phyloP scores from a whole-genome alignment of 2,797 vertebrate species.

The Alosa sapidissima region DNA sequence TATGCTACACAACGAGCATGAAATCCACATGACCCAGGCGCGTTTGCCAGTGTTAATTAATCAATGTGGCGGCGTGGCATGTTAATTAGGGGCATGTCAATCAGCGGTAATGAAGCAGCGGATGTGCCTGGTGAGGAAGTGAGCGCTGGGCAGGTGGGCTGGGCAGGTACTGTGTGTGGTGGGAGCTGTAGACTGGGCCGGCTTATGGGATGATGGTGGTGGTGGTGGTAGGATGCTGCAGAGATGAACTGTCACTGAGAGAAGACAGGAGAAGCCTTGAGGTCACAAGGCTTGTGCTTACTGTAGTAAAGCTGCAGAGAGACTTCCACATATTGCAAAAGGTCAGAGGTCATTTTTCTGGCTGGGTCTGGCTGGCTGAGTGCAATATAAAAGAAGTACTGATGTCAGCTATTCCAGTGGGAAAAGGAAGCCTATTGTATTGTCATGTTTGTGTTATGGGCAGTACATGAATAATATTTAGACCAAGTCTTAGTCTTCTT shows the following conservation, averaged over 20 bases:
- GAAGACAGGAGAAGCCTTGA: background rate
- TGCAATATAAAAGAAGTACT: too few relatives aligned
- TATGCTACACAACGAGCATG: constrained; percentile 2
- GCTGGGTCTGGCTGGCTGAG: too few relatives aligned
- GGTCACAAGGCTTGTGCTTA: too few relatives aligned
- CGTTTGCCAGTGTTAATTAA: constrained; percentile 17
- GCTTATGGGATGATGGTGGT: background rate
- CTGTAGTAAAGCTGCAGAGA: too few relatives aligned
- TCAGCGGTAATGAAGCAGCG: constrained; percentile 24
- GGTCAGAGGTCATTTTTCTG: too few relatives aligned
- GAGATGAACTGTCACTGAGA: background rate
- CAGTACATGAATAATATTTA: too few relatives aligned
- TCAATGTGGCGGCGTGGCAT: constrained; percentile 25
- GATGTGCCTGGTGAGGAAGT: background rate
- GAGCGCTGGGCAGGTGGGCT: background rate
- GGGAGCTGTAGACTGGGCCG: background rate
- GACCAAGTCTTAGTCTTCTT: too few relatives aligned
- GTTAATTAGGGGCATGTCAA: constrained; percentile 27
- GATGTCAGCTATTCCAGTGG: too few relatives aligned
- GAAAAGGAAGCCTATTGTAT: too few relatives aligned
- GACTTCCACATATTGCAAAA: too few relatives aligned
- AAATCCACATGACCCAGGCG: constrained; percentile 29
- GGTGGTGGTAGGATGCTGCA: background rate
- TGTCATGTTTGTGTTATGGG: too few relatives aligned
- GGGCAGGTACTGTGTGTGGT: background rate